Base-by-base conservation (phyloP, 1,140 invertebrate species). In the Adoxophyes honmai region DNA sequence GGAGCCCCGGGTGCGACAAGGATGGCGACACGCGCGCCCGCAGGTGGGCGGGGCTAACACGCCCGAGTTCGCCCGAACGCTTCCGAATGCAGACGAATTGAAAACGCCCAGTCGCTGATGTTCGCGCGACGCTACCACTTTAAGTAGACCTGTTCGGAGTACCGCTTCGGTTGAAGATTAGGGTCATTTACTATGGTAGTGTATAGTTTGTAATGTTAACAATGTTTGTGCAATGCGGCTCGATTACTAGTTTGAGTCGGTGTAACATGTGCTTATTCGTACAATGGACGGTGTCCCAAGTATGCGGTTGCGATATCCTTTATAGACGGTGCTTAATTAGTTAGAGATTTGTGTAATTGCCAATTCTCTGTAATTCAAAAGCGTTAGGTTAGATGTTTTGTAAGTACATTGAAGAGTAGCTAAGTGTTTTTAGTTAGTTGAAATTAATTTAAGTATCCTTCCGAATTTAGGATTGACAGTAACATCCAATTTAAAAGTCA, bases 51-150 rank as follows among this genome's bases (percentile, higher is more conserved):
- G 75, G 73, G 21, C 58, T 44, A 13, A 33, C 59, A 60, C 55
- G 55, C 36, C 75, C 82, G 82, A 86, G 63, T 44, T 60, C 33
- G 39, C 36, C 67, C 84, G 84, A 81, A 53, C 55, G 54, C 56
- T 52, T 55, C 73, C 83, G 83, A 84, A 57, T 57, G 60, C 14
- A 51, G 53, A 55, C 66, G 64, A 73, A 64, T 66, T 51, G 81
- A 79, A 66, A 68, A 71, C 84, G 84, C 84, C 84, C 81, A 82
- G 81, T 73, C 59, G 56, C 67, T 68, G 65, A 76, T 70, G 55
- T 58, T 60, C 63, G 68, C 61, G 54, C 59, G 54, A 60, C 62
- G 59, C 54, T 57, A 52, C 4, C 65, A 55, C 60, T 48, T 53
- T 57, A 56, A 63, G 44, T 62, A 73, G 79, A 79, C 64, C 74